Evolutionary conservation across 2,888 invertebrate species (phyloP).

Genomic region (Napeogenes inachia): DNA sequence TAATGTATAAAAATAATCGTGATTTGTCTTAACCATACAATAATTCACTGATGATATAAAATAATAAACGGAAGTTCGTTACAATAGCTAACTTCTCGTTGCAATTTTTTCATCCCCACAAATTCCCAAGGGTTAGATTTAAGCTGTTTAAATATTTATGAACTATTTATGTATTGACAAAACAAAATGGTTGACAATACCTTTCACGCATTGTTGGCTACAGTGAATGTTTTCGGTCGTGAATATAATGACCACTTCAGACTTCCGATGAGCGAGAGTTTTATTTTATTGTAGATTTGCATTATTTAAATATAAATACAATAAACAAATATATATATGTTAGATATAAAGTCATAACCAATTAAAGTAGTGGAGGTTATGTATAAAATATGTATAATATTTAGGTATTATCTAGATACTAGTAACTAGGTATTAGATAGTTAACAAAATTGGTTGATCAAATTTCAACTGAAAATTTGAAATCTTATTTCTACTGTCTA

Average conservation of each 20-base stretch:
- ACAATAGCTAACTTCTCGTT: constrained; percentile 22
- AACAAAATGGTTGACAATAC: constrained; percentile 65
- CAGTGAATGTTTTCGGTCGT: constrained; percentile 40
- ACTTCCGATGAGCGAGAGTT: constrained; percentile 46
- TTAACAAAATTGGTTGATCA: too few species aligned
- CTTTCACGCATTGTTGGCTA: constrained; percentile 47
- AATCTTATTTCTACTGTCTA: too few species aligned
- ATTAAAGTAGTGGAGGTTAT: too few species aligned
- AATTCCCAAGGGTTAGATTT: constrained; percentile 50
- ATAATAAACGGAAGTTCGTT: constrained; percentile 25
- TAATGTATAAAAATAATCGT: too few species aligned
- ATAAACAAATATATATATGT: too few species aligned
- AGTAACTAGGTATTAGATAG: too few species aligned
- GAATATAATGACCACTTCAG: constrained; percentile 61
- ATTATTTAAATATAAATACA: not conserved
- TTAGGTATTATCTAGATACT: too few species aligned
- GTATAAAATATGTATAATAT: too few species aligned
- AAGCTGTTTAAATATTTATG: constrained; percentile 72
- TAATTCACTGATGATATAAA: not conserved
- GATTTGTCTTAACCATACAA: not conserved
- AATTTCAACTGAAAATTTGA: too few species aligned
- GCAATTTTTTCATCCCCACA: constrained; percentile 31
- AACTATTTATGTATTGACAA: constrained; percentile 69
- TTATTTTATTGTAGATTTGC: not conserved
- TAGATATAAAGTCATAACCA: too few species aligned